Evolutionary conservation across 2,888 invertebrate species (phyloP).

Genomic region (Tupiocoris notatus): DNA sequence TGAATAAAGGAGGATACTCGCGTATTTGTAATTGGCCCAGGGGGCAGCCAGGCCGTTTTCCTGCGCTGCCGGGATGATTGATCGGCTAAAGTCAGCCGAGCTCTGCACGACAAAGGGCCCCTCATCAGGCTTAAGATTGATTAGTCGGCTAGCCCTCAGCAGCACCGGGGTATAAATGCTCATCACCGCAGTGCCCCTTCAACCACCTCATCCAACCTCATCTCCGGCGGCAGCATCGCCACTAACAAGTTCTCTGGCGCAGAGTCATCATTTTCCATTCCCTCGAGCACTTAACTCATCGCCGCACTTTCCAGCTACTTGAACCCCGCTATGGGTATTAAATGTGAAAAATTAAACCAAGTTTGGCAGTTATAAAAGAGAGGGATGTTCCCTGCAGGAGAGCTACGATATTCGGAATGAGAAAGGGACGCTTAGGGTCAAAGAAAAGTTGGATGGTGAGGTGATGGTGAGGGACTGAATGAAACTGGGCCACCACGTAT

Average conservation of each 20-base stretch:
- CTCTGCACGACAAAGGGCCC: background rate
- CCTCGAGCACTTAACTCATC: no score
- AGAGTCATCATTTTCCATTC: background rate
- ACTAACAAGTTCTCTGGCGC: background rate
- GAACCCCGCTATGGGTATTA: background rate
- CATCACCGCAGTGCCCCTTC: background rate
- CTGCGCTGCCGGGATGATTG: background rate
- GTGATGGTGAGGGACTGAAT: background rate
- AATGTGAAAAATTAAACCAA: background rate
- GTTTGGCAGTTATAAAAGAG: background rate
- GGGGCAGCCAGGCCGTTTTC: no score
- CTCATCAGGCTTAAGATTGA: background rate
- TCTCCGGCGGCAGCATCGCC: no score
- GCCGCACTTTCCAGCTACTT: background rate
- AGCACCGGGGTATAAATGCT: background rate
- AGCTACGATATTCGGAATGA: background rate
- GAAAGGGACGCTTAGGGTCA: background rate
- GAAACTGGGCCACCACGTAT: background rate
- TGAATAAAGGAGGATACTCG: no score
- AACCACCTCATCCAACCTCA: background rate
- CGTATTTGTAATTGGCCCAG: no score
- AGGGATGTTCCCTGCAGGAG: background rate
- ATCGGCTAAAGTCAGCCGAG: background rate
- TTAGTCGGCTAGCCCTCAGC: background rate
- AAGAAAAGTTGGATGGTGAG: background rate